These are phyloP conservation scores for Lanius collurio DNA, from an alignment of 2,113 vertebrate genomes.

Conservation along the genomic window DNA sequence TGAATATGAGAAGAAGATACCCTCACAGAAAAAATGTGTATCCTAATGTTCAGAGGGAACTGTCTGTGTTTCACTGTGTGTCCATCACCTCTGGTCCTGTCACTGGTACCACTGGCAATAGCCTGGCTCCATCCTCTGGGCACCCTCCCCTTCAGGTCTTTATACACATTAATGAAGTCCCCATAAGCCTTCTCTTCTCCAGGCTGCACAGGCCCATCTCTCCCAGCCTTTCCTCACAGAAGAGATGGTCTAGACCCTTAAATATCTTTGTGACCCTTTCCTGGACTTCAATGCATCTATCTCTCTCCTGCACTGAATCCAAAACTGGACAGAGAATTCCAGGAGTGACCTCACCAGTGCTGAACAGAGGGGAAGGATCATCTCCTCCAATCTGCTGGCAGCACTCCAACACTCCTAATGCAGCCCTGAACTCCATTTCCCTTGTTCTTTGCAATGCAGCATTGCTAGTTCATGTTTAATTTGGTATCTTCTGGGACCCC, in stretches of 20 bases:
- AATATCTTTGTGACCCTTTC: background rate
- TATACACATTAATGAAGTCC: background rate
- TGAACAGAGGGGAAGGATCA: background rate
- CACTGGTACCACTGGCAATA: background rate
- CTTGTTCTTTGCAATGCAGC: background rate
- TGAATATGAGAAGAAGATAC: background rate
- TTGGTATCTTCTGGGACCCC: background rate
- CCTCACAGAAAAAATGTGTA: background rate
- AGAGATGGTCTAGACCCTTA: background rate
- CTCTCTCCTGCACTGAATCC: background rate
- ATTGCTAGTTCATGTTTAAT: background rate
- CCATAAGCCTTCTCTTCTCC: background rate
- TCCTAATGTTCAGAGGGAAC: background rate
- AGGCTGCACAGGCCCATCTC: background rate
- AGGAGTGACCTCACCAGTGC: background rate
- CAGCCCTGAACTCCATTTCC: background rate
- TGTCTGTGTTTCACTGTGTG: background rate
- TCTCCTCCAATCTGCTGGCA: background rate
- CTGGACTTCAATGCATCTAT: background rate
- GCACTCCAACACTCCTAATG: background rate
- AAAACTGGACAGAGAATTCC: background rate
- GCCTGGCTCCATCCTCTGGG: background rate
- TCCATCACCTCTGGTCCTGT: background rate
- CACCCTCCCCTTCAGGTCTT: background rate
- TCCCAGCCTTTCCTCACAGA: background rate